Evolutionary conservation across 2,113 vertebrate genomes (phyloP).

Genomic region (Seriola quinqueradiata): DNA sequence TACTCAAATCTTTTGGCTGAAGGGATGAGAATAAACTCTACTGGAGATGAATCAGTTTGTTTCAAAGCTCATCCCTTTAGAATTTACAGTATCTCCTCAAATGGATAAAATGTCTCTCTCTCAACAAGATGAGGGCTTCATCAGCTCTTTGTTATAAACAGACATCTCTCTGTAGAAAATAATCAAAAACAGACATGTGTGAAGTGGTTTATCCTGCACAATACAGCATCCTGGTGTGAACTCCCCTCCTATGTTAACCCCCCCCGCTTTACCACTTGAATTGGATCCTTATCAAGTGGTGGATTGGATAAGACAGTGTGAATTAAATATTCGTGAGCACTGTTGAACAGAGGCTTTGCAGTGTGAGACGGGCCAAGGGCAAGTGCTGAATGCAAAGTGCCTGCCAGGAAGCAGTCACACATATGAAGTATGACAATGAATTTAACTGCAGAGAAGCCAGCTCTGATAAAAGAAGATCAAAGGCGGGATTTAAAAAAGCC

Average conservation of each 20-base stretch:
- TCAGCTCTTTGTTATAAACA: constrained; percentile 23
- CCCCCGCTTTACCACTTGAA: constrained; percentile 36
- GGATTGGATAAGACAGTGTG: constrained; percentile 62
- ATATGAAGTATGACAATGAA: constrained; percentile 71
- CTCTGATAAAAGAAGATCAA: constrained; percentile 70
- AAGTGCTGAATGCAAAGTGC: constrained; percentile 57
- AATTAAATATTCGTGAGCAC: constrained; percentile 72
- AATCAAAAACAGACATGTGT: constrained; percentile 34
- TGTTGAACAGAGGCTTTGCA: constrained; percentile 57
- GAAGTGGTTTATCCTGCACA: constrained; percentile 51
- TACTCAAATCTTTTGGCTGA: constrained; percentile 14
- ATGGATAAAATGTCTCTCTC: constrained; percentile 53
- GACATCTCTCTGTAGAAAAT: constrained; percentile 18
- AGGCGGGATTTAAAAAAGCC: constrained; percentile 67
- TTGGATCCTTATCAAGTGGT: constrained; percentile 60
- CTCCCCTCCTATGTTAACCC: constrained; percentile 22
- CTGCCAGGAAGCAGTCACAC: constrained; percentile 70
- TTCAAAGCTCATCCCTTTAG: constrained; percentile 24
- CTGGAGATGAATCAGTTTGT: constrained; percentile 23
- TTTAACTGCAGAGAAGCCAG: constrained; percentile 54
- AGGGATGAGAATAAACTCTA: neutral
- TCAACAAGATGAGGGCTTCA: constrained; percentile 23
- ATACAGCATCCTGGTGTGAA: constrained; percentile 42
- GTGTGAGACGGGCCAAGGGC: constrained; percentile 62
- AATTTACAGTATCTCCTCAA: constrained; percentile 34